Evolutionary conservation across 2,797 vertebrate species (phyloP).

Genomic region (Cossypha heuglini): DNA sequence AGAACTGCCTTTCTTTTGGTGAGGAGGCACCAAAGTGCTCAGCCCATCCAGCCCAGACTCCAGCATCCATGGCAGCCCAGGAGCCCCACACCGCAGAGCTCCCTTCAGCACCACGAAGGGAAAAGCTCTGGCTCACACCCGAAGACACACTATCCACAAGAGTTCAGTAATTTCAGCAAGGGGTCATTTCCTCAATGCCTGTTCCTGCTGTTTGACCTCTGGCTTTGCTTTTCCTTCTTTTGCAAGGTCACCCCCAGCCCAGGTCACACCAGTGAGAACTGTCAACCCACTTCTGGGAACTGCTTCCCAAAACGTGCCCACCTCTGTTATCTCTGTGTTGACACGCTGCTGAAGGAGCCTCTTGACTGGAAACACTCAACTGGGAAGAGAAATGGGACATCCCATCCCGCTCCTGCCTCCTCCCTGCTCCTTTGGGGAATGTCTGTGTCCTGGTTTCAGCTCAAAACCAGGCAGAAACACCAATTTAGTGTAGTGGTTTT

Average conservation of each 20-base stretch:
- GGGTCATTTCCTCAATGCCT: slow-evolving; percentile 16
- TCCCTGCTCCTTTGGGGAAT: background rate
- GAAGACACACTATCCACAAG: accelerated
- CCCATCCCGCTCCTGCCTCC: background rate
- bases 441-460: too few relatives aligned
- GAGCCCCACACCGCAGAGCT: background rate
- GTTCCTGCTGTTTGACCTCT: slow-evolving; percentile 54
- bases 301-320: accelerated
- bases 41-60: background rate
- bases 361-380: slow-evolving; percentile 47
- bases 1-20: background rate
- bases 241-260: background rate
- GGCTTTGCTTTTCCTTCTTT: background rate
- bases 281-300: slow-evolving; percentile 10
- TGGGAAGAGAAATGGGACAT: background rate
- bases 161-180: background rate
- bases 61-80: background rate
- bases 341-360: background rate
- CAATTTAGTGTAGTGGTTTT: too few relatives aligned
- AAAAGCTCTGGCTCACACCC: background rate
- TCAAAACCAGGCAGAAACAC: too few relatives aligned
- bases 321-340: background rate
- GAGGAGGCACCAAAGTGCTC: background rate
- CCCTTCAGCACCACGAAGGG: background rate
- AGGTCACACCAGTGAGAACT: background rate